Conservation (phyloP, 1,140 invertebrate species). For the Trichonephila clavipes region DNA sequence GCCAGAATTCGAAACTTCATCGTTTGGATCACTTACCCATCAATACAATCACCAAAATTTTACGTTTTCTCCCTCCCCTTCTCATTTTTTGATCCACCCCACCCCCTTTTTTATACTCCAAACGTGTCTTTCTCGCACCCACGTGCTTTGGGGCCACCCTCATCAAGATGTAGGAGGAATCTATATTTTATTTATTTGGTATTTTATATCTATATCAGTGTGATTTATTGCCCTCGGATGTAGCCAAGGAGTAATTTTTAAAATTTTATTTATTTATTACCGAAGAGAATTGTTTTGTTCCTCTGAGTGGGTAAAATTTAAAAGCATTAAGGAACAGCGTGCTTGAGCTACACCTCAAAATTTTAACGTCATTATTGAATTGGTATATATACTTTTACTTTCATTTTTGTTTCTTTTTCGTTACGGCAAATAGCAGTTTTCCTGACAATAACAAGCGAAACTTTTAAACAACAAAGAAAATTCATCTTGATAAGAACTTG, state of each 20-base stretch:
- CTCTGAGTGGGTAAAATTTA: constrained; percentile 14
- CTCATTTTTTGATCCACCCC: not conserved
- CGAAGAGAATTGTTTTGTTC: constrained; percentile 9
- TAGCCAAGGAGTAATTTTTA: constrained; percentile 24
- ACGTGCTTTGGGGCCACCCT: not conserved
- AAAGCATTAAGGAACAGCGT: constrained; percentile 1
- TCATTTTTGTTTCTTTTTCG: no score
- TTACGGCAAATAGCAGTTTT: no score
- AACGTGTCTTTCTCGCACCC: constrained; percentile 22
- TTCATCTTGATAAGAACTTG: no score
- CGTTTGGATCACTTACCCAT: constrained; percentile 32
- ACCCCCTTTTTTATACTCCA: constrained; percentile 22
- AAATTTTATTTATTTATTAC: constrained; percentile 52
- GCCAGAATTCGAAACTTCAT: constrained; percentile 45
- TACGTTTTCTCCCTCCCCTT: not conserved
- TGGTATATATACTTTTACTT: not conserved
- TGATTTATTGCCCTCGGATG: constrained; percentile 16
- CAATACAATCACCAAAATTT: constrained; percentile 47
- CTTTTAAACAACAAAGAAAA: no score
- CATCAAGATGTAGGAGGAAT: constrained; percentile 47
- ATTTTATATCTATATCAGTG: constrained; percentile 25
- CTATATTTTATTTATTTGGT: constrained; percentile 49
- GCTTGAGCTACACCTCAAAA: not conserved
- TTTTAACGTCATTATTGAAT: constrained; percentile 39
- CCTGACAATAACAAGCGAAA: no score